These are phyloP conservation scores for Anodontia alba DNA, from an alignment of 2,888 invertebrate species.

Conservation along the genomic window DNA sequence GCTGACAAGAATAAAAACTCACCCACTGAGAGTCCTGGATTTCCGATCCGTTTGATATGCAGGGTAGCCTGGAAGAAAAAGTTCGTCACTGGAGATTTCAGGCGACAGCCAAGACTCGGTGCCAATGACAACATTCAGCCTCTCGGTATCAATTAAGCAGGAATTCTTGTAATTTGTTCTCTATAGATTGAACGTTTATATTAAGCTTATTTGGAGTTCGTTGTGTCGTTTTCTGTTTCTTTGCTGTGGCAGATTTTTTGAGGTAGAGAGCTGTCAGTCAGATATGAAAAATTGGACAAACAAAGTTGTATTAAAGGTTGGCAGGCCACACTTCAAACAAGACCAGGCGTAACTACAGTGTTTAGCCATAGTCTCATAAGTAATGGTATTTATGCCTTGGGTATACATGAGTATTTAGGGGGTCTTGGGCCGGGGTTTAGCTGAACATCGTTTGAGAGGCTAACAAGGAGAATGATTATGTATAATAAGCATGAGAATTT, in stretches of 20 bases:
- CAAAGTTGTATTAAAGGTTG: slow-evolving; percentile 5
- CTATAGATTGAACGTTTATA: background rate
- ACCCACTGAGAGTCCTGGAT: background rate
- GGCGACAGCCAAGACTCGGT: background rate
- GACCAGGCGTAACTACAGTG: slow-evolving; percentile 24
- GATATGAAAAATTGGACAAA: background rate
- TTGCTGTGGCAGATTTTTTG: background rate
- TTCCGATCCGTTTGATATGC: background rate
- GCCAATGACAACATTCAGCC: background rate
- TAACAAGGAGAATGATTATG: slow-evolving; percentile 85
- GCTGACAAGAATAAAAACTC: background rate
- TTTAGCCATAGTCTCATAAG: slow-evolving; percentile 2
- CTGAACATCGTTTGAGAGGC: slow-evolving; percentile 16
- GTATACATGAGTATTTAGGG: slow-evolving; percentile 22
- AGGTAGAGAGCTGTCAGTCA: background rate
- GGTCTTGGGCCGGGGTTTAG: slow-evolving; percentile 20
- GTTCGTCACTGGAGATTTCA: too few species aligned
- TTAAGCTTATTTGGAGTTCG: too few species aligned
- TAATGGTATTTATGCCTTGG: background rate
- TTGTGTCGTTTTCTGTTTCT: background rate
- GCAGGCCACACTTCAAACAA: slow-evolving; percentile 19
- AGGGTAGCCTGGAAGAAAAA: background rate
- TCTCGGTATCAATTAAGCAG: background rate
- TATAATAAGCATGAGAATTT: slow-evolving; percentile 55
- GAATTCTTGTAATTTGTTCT: background rate